Evolutionary conservation across 2,888 invertebrate species (phyloP).

Genomic region (Lasioglossum zephyrum): DNA sequence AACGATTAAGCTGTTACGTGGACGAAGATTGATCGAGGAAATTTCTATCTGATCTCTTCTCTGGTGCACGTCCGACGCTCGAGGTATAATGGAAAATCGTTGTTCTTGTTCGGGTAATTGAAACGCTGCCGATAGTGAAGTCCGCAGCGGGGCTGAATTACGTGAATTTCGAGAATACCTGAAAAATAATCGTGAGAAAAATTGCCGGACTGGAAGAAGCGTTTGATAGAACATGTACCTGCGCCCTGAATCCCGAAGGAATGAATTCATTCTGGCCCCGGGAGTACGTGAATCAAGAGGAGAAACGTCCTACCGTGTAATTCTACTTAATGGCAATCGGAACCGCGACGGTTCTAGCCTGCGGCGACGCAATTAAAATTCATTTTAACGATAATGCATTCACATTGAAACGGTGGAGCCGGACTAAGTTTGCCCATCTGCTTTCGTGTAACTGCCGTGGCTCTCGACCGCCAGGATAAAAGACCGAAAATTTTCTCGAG

Average conservation of each 20-base stretch:
- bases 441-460: conserved; percentile 5
- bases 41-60: conserved; percentile 13
- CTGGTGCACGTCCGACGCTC: neutral
- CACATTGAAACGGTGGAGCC: neutral
- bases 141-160: neutral
- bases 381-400: conserved; percentile 43
- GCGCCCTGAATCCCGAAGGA: neutral
- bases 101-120: conserved; percentile 9
- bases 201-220: neutral
- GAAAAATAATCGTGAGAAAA: neutral
- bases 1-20: neutral
- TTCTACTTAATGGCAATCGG: neutral
- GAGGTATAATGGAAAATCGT: conserved; percentile 14
- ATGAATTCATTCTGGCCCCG: neutral
- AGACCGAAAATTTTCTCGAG: conserved; percentile 22
- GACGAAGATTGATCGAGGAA: conserved; percentile 22
- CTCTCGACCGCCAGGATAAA: neutral
- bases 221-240: neutral
- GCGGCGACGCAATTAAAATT: conserved; percentile 16
- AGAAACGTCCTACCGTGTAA: neutral
- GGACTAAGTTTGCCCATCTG: conserved; percentile 11
- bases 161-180: neutral
- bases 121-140: neutral
- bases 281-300: conserved; percentile 9
- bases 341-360: neutral